A percentile compares a stretch with the other conserved stretches of the same genome.
These are phyloP conservation scores for Thripadectes ignobilis DNA, from an alignment of 2,797 vertebrate genomes.

Conservation along the genomic window DNA sequence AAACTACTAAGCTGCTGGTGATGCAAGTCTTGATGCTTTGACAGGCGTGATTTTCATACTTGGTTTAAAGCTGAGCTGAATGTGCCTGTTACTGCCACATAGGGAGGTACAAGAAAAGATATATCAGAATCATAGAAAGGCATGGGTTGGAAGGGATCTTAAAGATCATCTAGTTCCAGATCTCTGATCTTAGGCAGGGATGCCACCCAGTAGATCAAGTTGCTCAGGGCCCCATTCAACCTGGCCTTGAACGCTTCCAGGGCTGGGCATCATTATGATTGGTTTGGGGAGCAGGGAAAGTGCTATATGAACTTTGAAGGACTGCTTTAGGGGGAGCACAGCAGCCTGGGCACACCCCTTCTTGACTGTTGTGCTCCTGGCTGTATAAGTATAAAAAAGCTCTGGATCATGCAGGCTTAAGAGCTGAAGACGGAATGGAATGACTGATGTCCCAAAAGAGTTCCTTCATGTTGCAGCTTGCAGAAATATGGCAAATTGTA, in stretches of 20 bases:
- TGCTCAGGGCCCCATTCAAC: neutral
- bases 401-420: neutral
- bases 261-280: neutral
- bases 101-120: neutral
- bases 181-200: neutral
- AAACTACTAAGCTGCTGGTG: neutral
- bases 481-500: constrained; percentile 17
- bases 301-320: neutral
- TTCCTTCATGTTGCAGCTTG: neutral
- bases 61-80: neutral
- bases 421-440: neutral
- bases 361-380: neutral
- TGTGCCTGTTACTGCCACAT: neutral
- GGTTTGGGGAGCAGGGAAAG: neutral
- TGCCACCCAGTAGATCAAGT: neutral
- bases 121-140: neutral
- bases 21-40: neutral
- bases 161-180: neutral
- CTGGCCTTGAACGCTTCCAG: neutral
- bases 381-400: neutral
- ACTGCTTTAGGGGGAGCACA: neutral
- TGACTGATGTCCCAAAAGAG: neutral
- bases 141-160: neutral
- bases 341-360: neutral
- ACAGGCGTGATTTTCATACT: neutral